Conservation (phyloP, 2,797 vertebrate species). For the Catamblyrhynchus diadema region DNA sequence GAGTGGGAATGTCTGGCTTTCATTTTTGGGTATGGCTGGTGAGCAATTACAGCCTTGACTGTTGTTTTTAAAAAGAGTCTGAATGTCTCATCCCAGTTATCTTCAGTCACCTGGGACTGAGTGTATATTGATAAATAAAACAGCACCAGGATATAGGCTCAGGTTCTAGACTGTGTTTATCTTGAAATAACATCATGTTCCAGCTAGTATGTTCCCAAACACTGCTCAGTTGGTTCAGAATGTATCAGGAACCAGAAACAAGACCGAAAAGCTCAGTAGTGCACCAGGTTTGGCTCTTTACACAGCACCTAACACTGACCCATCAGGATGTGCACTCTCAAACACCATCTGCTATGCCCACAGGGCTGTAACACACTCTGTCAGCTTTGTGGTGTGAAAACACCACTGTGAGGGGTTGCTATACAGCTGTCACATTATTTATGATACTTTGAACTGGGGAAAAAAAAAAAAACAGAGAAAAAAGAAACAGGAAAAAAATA, state of each 20-base stretch:
- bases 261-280: not conserved
- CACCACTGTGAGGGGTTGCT: not conserved
- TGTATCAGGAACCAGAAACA: not conserved
- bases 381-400: not conserved
- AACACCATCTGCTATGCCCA: not conserved
- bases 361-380: not conserved
- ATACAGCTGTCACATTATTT: not conserved
- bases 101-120: not conserved
- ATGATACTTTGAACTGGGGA: not conserved
- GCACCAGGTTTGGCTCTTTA: not conserved
- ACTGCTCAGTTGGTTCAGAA: not conserved
- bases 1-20: not conserved
- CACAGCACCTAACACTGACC: not conserved
- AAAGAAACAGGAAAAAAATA: not conserved
- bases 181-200: not conserved
- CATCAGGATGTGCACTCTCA: not conserved
- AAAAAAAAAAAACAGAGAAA: accelerated
- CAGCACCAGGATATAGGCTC: not conserved
- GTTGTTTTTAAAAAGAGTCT: not conserved
- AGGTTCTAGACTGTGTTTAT: not conserved
- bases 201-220: not conserved
- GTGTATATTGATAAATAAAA: not conserved
- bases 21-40: not conserved
- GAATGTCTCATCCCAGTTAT: not conserved
- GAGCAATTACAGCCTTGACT: not conserved